Percentiles rank a stretch among this genome's conserved stretches.
Conservation (phyloP, 2,113 vertebrate species). For the Sander lucioperca region DNA sequence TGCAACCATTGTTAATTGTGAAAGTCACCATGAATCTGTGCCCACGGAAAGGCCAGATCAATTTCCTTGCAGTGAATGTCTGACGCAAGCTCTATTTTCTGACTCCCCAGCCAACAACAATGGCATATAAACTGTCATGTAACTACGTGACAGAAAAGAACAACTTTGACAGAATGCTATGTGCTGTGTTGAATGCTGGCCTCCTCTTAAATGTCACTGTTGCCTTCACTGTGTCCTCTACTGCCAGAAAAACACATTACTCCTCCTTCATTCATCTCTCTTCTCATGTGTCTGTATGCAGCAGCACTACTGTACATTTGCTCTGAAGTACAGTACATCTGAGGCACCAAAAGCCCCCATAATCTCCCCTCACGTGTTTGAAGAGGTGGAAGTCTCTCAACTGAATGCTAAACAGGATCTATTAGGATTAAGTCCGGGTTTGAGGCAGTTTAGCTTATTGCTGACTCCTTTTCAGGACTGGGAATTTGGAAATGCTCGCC, state of each 20-base stretch:
- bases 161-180: slow-evolving; percentile 17
- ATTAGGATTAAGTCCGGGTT: slow-evolving; percentile 79
- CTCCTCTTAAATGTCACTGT: slow-evolving; percentile 39
- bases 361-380: slow-evolving; percentile 75
- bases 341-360: slow-evolving; percentile 62
- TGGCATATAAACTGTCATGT: slow-evolving; percentile 10
- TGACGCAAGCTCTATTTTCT: slow-evolving; percentile 57
- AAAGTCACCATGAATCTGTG: slow-evolving; percentile 28
- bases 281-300: slow-evolving; percentile 13
- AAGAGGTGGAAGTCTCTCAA: slow-evolving; percentile 76
- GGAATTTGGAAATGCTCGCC: slow-evolving; percentile 50
- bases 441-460: slow-evolving; percentile 75
- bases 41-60: slow-evolving; percentile 19
- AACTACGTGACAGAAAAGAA: slow-evolving; percentile 31
- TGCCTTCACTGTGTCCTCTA: slow-evolving; percentile 25
- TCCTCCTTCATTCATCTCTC: slow-evolving; percentile 18
- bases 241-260: slow-evolving; percentile 18
- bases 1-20: slow-evolving; percentile 50
- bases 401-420: slow-evolving; percentile 82
- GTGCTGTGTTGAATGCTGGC: background rate
- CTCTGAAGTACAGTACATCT: slow-evolving; percentile 54
- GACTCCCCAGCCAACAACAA: slow-evolving; percentile 51
- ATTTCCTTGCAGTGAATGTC: slow-evolving; percentile 11
- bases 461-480: slow-evolving; percentile 66
- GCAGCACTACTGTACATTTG: slow-evolving; percentile 28